Base-by-base conservation (phyloP, 2,113 vertebrate species). In the Zosterops lateralis region DNA sequence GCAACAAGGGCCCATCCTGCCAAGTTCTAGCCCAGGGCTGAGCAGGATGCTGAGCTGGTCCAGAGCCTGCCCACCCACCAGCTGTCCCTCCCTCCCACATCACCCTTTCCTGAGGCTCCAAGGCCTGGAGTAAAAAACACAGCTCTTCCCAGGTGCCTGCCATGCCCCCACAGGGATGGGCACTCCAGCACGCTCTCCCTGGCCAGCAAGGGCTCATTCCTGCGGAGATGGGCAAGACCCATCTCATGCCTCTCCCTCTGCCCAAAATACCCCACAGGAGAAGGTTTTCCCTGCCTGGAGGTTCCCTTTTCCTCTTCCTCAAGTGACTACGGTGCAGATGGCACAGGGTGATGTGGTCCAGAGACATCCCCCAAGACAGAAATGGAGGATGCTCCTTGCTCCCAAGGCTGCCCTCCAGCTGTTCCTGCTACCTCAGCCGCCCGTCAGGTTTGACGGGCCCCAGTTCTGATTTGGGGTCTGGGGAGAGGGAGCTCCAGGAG, bases 381-480 rank as follows among this genome's bases (percentile, higher is more conserved):
- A 44, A 67, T 0, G 1, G 82, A 77, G 66, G 76, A 54, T 65
- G 84, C 85, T 94, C 71, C 85, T 92, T 5, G n/a, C 70, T 97
- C 89, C 85, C 82, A 83, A 58, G 50, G 89, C 84, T 3, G 14
- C 56, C 73, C 91, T 74, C 80, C 1, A 1, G 90, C 93, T 72
- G 90, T 51, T 96, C 93, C 96, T 98, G 99, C 98, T 99, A 99
- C 99, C 99, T 99, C 97, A 99, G 98, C 62, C 99, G 98, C 40
- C 99, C 99, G 0, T 99, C 97, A 2, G 96, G 97, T 98, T 99
- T 99, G 94, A 99, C 94, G 2, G 98, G 96, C 36, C 98, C 98
- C 96, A 99, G 97, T 97, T 99, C 99, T 4, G 99, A 99, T 96
- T 99, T 99, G 79, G 99, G 99, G 93, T 99, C 99, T 0, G 99